These are phyloP conservation scores for Opisthocomus hoazin DNA, from an alignment of 2,113 vertebrate genomes.

Conservation along the genomic window DNA sequence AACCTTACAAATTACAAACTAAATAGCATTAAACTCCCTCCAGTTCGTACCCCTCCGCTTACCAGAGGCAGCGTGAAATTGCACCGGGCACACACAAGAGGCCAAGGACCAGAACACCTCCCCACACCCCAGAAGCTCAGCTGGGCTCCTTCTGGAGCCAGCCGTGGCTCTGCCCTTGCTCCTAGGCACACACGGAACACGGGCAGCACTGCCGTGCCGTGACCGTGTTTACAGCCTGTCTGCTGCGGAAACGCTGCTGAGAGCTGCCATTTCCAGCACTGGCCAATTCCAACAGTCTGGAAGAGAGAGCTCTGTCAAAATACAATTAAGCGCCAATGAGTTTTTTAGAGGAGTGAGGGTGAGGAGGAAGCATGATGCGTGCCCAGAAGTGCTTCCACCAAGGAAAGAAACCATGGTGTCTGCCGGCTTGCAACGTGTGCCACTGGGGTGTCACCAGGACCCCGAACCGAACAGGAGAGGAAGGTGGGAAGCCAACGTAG, in stretches of 20 bases:
- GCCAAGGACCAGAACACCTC: background rate
- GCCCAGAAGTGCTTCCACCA: background rate
- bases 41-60: background rate
- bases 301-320: fast-evolving
- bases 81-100: background rate
- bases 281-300: background rate
- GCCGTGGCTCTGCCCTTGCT: background rate
- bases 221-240: background rate
- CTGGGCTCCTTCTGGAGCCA: background rate
- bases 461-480: background rate
- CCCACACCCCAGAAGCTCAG: background rate
- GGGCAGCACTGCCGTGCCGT: fast-evolving
- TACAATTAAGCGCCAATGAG: background rate
- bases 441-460: background rate
- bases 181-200: background rate
- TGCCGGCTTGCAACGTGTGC: fast-evolving
- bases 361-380: fast-evolving
- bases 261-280: background rate
- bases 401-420: background rate
- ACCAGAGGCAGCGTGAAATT: background rate
- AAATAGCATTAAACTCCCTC: background rate
- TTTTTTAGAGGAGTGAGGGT: background rate
- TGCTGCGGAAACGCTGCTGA: fast-evolving
- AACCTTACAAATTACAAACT: background rate
- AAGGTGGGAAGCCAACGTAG: background rate